phyloP scores from a whole-genome alignment of 2,888 invertebrate species.

The Nebria brevicollis region DNA sequence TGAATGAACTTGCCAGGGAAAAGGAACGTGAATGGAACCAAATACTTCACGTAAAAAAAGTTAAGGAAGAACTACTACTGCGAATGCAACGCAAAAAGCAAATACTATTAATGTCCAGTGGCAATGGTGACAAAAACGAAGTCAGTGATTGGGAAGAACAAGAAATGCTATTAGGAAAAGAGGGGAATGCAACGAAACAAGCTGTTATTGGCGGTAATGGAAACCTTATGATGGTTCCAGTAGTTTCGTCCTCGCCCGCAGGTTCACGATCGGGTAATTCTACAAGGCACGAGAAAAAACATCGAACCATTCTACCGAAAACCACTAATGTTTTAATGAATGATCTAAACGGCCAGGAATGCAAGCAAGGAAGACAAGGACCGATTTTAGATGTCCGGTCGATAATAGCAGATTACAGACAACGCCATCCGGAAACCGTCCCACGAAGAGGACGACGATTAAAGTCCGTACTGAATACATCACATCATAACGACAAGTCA shows the following conservation, averaged over 20 bases:
- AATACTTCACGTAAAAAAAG: conserved; percentile 81
- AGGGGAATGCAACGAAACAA: conserved; percentile 49
- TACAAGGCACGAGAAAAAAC: conserved; percentile 38
- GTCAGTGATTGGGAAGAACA: conserved; percentile 49
- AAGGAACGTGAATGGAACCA: conserved; percentile 91
- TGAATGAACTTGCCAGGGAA: conserved; percentile 78
- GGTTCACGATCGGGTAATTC: conserved; percentile 29
- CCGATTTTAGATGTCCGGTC: conserved; percentile 85
- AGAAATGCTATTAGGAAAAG: conserved; percentile 49
- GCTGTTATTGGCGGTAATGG: conserved; percentile 48
- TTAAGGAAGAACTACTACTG: conserved; percentile 83
- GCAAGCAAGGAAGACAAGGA: conserved; percentile 71
- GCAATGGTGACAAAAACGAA: conserved; percentile 51
- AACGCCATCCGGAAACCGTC: conserved; percentile 78
- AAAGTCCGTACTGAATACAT: conserved; percentile 65
- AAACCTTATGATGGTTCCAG: conserved; percentile 47
- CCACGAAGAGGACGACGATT: conserved; percentile 75
- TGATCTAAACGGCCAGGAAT: conserved; percentile 69
- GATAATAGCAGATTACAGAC: conserved; percentile 83
- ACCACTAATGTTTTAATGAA: conserved; percentile 58
- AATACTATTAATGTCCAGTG: conserved; percentile 61
- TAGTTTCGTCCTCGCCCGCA: conserved; percentile 49
- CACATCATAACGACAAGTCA: conserved; percentile 54
- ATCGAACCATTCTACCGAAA: conserved; percentile 49
- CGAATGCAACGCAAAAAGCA: conserved; percentile 77